These are phyloP conservation scores for Hydractinia echinata DNA, from an alignment of 30 jellyfish, hydroid and myxozoan genomes.

Conservation along the genomic window DNA sequence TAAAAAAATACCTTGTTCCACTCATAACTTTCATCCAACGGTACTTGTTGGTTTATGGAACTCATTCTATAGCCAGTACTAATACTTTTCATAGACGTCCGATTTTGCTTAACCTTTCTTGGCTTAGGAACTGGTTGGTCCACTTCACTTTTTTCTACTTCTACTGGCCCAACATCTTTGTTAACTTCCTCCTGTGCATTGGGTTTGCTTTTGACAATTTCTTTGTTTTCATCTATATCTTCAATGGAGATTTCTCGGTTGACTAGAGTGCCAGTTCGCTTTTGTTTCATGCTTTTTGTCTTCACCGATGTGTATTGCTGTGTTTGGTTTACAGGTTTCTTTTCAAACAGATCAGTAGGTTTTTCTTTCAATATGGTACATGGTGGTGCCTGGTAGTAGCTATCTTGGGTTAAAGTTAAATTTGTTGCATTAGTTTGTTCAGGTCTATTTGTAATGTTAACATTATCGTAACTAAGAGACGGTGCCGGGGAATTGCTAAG, in stretches of 20 bases:
- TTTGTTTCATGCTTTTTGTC: conserved; percentile 60
- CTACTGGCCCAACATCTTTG: neutral
- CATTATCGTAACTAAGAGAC: conserved; percentile 30
- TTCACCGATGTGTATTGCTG: conserved; percentile 19
- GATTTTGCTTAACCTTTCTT: conserved; percentile 20
- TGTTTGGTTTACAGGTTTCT: conserved; percentile 4
- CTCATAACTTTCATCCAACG: conserved; percentile 79
- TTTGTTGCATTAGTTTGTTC: neutral
- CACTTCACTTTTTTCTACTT: neutral
- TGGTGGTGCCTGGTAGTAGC: conserved; percentile 26
- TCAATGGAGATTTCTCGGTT: conserved; percentile 15
- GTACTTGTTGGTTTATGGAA: conserved; percentile 18
- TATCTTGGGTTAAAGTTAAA: neutral
- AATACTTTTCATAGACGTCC: conserved; percentile 21
- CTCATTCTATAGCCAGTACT: conserved; percentile 33
- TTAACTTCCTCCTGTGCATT: too few species aligned
- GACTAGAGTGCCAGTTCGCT: conserved; percentile 35
- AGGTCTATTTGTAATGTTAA: conserved; percentile 30
- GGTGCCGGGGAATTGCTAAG: conserved; percentile 17
- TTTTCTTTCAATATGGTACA: neutral
- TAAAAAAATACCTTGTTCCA: conserved; percentile 84
- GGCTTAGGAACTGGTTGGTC: conserved; percentile 23
- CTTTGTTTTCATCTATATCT: neutral
- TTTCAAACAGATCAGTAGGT: conserved; percentile 29
- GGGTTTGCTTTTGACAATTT: neutral